Base-by-base conservation (phyloP, 1,140 invertebrate genomes). In the Philopotamus ludificatus region DNA sequence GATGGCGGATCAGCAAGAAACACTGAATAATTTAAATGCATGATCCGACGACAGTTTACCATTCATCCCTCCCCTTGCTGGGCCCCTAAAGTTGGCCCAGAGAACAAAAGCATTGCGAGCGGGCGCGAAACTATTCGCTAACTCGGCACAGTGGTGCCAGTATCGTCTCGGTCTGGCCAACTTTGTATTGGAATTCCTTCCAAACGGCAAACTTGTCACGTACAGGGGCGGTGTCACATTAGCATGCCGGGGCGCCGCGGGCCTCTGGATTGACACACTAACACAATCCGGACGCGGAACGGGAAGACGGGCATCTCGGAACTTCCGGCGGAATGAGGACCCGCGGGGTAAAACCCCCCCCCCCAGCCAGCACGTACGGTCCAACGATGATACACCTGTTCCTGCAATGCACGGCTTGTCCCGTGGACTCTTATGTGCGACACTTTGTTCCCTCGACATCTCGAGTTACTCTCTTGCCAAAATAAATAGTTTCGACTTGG, bases 121-220 rank as follows among this genome's bases (percentile, higher is more conserved):
- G 28, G n/a, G n/a, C 12, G 4, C 15, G 15, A 47, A 47, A 47
- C 44, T 47, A 47, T 47, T 47, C 44, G 10, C 8, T 9, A 20
- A 47, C 8, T 20, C 18, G 18, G 44, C 34, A 47, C 10, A 7
- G 4, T 7, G 18, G 3, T 47, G 3, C 8, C 4, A 20, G 44
- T 47, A 47, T 12, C 18, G 44, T 47, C 7, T 47, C 7, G 44
- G 44, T 23, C 47, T 2, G 21, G 49, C 18, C 63, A 65, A 65
- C 54, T 65, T 60, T 51, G 63, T 65, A 65, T 65, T 65, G 55
- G 63, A 65, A 65, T 65, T 65, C 63, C 54, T 47, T 25, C 59
- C 42, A n/a, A 61, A 26, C 42, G 15, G 23, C 41, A 41, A 65
- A 65, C 26, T 65, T 65, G 63, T 65, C 63, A 65, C 63, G 63